Base-by-base conservation (phyloP, 2,888 invertebrate genomes). In the Pseudolycoriella hygida region DNA sequence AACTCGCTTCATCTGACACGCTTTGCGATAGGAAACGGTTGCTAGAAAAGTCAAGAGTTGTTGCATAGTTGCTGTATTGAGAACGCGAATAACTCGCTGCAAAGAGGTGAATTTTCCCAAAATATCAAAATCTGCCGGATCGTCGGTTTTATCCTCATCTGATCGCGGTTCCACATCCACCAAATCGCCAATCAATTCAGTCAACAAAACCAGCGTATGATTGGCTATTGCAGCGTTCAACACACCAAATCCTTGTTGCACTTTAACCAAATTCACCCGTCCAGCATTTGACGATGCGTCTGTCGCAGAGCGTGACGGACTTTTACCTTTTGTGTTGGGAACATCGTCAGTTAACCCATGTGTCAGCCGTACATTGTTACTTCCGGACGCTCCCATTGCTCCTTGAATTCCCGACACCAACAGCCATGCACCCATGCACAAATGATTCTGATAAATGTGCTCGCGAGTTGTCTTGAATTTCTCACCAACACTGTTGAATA, bases 21-120 rank as follows among this genome's bases (percentile, higher is more conserved):
- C 88, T 68, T 92, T 93, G 56, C 89, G 77, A 65, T 92, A 92
- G 53, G 87, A 83, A 32, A 90, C 85, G 4, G 88, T 85, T 17
- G 90, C 87, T 47, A 93, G 66, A 49, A 86, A 86, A 52, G 90
- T 88, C 42, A 93, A 67, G n/a, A 93, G 64, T 67, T 75, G 67
- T 50, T 68, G 67, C 39, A 72, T 55, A 6, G 69, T 67, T 8
- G 73, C 63, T 3, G 67, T 65, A 19, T 64, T 63, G 14, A 72
- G 58, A 10, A 72, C 64, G 17, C 69, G 66, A 40, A 70, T 65
- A 8, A 73, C 66, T 25, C 74, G 59, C 41, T 67, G 66, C 8
- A 67, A 49, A 2, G 68, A 64, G 0, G 64, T 60, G 50, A 64
- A 67, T 30, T 64, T 60, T 40, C 64, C 65, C 3, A 68, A 47